Evolutionary conservation across 1,140 invertebrate genomes (phyloP).

Genomic region (Drosophila nannoptera): DNA sequence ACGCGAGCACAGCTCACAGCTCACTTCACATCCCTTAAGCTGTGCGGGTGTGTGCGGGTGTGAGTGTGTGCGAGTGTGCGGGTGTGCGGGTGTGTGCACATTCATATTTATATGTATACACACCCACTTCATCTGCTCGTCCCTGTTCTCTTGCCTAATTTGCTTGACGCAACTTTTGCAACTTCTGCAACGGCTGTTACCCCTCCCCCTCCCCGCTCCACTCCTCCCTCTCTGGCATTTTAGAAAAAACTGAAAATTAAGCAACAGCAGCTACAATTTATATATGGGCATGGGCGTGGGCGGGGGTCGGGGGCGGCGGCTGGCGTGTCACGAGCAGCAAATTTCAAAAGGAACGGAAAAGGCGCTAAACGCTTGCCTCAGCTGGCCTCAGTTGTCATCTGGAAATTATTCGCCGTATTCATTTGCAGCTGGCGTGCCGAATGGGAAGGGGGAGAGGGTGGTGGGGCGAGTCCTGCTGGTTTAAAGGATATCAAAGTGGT

Average conservation of each 20-base stretch:
- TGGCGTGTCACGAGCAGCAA: constrained; percentile 18
- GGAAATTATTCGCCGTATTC: constrained; percentile 30
- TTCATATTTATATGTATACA: not conserved
- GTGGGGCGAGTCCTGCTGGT: not conserved
- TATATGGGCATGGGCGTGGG: not conserved
- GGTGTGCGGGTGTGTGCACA: not conserved
- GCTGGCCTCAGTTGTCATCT: constrained; percentile 16
- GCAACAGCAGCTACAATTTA: constrained; percentile 13
- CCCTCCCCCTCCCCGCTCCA: too few relatives aligned
- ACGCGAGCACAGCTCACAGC: constrained; percentile 52
- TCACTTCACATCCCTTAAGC: constrained; percentile 47
- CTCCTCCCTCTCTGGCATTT: too few relatives aligned
- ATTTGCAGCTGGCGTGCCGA: constrained; percentile 29
- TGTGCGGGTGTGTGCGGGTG: not conserved
- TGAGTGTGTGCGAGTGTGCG: not conserved
- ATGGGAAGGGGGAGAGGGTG: too few relatives aligned
- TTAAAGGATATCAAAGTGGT: not conserved
- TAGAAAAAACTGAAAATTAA: constrained; percentile 9
- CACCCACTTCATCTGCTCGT: not conserved
- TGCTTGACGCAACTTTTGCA: constrained; percentile 56
- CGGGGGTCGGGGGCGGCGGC: too few relatives aligned
- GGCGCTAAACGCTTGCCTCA: constrained; percentile 18
- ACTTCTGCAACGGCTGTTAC: constrained; percentile 38
- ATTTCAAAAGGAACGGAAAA: constrained; percentile 29
- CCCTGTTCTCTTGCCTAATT: constrained; percentile 59